Conservation (phyloP, 1,140 invertebrate species). For the Trachymyrmex cornetzi region DNA sequence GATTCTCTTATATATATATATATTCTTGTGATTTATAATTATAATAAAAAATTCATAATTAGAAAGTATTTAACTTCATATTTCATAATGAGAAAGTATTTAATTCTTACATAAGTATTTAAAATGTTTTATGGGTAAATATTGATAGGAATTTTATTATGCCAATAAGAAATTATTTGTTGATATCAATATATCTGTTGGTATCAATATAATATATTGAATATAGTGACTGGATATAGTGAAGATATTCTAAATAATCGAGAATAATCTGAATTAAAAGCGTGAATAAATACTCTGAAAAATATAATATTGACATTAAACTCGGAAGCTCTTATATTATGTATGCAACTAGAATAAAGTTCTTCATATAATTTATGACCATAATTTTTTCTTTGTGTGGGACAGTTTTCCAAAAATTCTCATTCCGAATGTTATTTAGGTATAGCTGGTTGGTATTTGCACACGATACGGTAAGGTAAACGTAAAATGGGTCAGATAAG, state of each 20-base stretch:
- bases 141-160: background rate
- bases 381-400: background rate
- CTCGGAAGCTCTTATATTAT: background rate
- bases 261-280: background rate
- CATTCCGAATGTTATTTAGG: background rate
- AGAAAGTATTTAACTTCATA: too few relatives aligned
- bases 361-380: background rate
- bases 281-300: background rate
- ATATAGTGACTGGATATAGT: too few relatives aligned
- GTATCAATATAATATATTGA: background rate
- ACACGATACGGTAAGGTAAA: slow-evolving; percentile 34
- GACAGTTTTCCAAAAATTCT: background rate
- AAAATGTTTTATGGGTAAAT: background rate
- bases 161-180: background rate
- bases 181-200: too few relatives aligned
- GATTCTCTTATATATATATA: too few relatives aligned
- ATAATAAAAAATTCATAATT: background rate
- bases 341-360: background rate
- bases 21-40: too few relatives aligned
- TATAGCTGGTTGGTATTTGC: slow-evolving; percentile 15
- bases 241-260: background rate
- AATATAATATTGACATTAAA: slow-evolving; percentile 24
- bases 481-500: slow-evolving; percentile 59
- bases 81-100: too few relatives aligned
- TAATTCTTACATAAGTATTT: background rate